Evolutionary conservation across 2,888 invertebrate species (phyloP), one percentile per base, ranked within the genome.

Genomic region (Magallana nippona): DNA sequence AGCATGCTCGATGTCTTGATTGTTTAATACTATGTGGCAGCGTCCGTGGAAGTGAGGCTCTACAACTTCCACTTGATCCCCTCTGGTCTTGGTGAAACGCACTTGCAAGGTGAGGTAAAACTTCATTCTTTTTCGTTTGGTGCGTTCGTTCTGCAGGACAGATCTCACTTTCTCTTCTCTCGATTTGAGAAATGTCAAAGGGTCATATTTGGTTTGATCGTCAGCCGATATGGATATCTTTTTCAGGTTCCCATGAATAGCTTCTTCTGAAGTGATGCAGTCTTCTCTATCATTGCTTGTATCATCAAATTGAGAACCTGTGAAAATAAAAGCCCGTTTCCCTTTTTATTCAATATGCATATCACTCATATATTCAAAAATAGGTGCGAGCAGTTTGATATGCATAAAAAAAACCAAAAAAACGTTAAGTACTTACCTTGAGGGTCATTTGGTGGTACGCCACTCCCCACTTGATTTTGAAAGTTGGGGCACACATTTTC

Each of bases 1-100:
- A 2, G 58, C 80, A 13, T 10, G 10, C 8, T 80, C 62, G 32
- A 80, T 58, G 32, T 80, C 60, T 58, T 57, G 44, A 3, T 22
- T 32, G 13, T 80, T 80, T 17, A 58, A 60, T 22, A 80, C 80
- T 13, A 57, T 80, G 58, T 60, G 60, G 17, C 60, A 80, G 13
- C 44, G 58, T 62, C 58, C 60, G 27, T 78, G 78, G n/a, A 78
- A 78, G 10, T 15, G 32, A 11, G 32, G 13, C 44, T 44, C 44
- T 5, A 8, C 5, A 8, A 44, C 44, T 44, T 44, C 44, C 3
- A 8, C 5, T 5, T 44, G 44, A 44, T 44, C 44, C 5, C 5
- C 44, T 44, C 5, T 44, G 3, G 3, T 5, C 44, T 44, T 27
- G n/a, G n/a, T n/a, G n/a, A 32, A 32, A 32, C 32, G 32, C 32